A percentile compares a stretch with the other conserved stretches of the same genome.
Conservation (phyloP, 2,888 invertebrate genomes). For the Amphimallon solstitiale region DNA sequence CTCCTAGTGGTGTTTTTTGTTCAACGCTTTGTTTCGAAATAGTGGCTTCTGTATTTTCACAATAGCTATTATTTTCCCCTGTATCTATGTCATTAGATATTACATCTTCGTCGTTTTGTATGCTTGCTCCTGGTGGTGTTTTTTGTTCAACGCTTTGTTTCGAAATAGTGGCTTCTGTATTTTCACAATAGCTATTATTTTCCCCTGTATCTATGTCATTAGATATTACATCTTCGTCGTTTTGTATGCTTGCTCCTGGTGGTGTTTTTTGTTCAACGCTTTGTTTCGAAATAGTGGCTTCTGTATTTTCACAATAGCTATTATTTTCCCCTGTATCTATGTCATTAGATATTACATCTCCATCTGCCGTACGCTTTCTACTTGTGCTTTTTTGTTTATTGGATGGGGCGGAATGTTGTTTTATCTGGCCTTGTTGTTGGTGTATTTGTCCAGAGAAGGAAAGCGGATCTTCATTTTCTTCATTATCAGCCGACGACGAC, state of each 20-base stretch:
- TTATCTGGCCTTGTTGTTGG: conserved; percentile 19
- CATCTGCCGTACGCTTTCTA: conserved; percentile 36
- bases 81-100: too few species aligned
- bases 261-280: conserved; percentile 12
- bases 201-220: too few species aligned
- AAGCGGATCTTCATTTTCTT: conserved; percentile 42
- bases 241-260: conserved; percentile 28
- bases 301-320: background rate
- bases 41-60: too few species aligned
- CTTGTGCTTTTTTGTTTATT: conserved; percentile 40
- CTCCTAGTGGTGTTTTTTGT: too few species aligned
- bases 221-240: too few species aligned
- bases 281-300: conserved; percentile 8
- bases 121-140: too few species aligned
- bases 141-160: too few species aligned
- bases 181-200: too few species aligned
- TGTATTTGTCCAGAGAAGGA: conserved; percentile 33
- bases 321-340: conserved; percentile 38
- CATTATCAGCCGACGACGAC: conserved; percentile 36
- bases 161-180: too few species aligned
- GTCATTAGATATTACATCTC: conserved; percentile 39
- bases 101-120: too few species aligned
- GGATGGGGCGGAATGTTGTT: conserved; percentile 12
- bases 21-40: too few species aligned
- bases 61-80: too few species aligned